Evolutionary conservation across 35 echinoderm and acorn worm genomes (phyloP), one percentile per base, ranked within the genome.

Genomic region (Amphiura filiformis): DNA sequence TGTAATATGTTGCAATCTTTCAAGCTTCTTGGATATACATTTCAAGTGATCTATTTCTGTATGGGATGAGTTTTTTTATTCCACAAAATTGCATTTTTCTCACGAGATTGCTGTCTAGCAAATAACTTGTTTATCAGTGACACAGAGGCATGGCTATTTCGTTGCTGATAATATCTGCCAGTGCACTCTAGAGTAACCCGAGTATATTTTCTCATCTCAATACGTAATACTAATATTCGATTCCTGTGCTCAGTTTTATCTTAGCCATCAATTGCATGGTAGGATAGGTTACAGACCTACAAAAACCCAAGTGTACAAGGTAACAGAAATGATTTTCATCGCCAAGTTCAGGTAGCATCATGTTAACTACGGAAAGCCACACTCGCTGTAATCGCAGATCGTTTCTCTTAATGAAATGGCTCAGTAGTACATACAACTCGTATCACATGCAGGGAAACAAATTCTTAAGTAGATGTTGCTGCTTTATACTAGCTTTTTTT

Each of bases 371-470:
- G 61, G 9, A 70, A n/a, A 70, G 15, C 61, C 26, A 70, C 61
- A 70, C 9, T 18, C 61, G 4, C 17, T 70, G 61, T 70, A 70
- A 70, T 30, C 7, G 7, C 61, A 70, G 15, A 70, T 15, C 61
- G 61, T 70, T 70, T 70, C 61, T 70, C n/a, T 26, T 70, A 70
- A 70, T 70, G 9, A 70, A 70, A 70, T 70, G 61, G 61, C 61
- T 70, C 28, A 9, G 41, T 9, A 70, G 61, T 70, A 23, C 28
- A 52, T 11, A 7, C 44, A 52, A 52, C 44, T n/a, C n/a, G n/a
- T n/a, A n/a, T n/a, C n/a, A n/a, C n/a, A n/a, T n/a, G n/a, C n/a
- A n/a, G n/a, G n/a, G n/a, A n/a, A n/a, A n/a, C n/a, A n/a, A n/a
- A n/a, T n/a, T n/a, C n/a, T n/a, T n/a, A n/a, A n/a, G n/a, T n/a